Conservation (phyloP, 2,888 invertebrate genomes). For the Tricholauxania praeusta region DNA sequence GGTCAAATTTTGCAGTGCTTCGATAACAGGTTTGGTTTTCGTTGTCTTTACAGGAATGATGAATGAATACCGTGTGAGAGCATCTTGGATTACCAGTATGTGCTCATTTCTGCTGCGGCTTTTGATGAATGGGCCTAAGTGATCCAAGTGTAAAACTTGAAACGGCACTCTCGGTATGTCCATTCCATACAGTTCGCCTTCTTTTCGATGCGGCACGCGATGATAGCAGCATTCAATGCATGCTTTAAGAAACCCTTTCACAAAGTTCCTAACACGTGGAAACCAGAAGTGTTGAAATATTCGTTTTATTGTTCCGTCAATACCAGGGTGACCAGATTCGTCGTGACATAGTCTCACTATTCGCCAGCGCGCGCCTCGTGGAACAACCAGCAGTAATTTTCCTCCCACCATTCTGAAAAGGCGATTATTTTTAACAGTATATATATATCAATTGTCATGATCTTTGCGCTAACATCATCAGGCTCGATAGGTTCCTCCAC, state of each 20-base stretch:
- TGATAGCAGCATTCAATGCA: constrained; percentile 36
- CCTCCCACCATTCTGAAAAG: neutral
- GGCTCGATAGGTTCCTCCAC: constrained; percentile 28
- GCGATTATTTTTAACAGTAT: constrained; percentile 29
- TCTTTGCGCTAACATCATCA: constrained; percentile 17
- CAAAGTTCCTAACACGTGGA: constrained; percentile 25
- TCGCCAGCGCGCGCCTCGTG: constrained; percentile 35
- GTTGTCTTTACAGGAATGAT: constrained; percentile 36
- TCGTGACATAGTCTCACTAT: constrained; percentile 45
- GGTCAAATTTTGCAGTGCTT: constrained; percentile 39
- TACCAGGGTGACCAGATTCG: constrained; percentile 32
- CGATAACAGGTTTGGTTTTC: constrained; percentile 42
- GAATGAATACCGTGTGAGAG: constrained; percentile 36
- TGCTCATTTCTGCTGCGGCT: constrained; percentile 38
- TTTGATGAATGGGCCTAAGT: constrained; percentile 47
- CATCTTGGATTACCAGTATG: constrained; percentile 36
- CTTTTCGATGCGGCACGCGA: constrained; percentile 20
- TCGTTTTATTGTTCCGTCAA: constrained; percentile 25
- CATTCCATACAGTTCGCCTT: constrained; percentile 36
- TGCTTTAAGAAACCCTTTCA: constrained; percentile 25
- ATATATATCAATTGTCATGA: constrained; percentile 31
- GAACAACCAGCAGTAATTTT: constrained; percentile 28
- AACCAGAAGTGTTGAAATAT: constrained; percentile 29
- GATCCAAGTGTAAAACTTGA: constrained; percentile 44
- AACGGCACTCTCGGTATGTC: constrained; percentile 37